Percentiles rank a stretch among this genome's conserved stretches.
phyloP scores from a whole-genome alignment of 2,888 invertebrate species.

The Drosophila histrio region DNA sequence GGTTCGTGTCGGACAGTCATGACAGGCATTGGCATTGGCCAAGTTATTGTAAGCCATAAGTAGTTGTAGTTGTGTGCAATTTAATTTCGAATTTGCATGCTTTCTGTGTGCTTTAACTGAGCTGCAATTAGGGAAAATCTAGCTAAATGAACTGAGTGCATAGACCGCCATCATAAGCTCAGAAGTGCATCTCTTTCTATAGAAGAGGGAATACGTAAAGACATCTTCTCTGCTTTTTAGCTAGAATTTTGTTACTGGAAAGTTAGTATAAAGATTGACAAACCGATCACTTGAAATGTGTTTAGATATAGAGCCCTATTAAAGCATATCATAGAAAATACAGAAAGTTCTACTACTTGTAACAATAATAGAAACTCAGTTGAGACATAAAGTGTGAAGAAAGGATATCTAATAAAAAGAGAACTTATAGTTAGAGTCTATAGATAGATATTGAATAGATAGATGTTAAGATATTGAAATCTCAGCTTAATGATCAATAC shows the following conservation, averaged over 20 bases:
- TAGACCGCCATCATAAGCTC: neutral
- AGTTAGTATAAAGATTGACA: too few relatives aligned
- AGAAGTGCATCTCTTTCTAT: neutral
- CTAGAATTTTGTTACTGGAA: too few relatives aligned
- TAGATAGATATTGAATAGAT: too few relatives aligned
- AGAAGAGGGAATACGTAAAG: neutral
- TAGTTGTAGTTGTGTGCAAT: constrained; percentile 8
- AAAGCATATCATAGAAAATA: too few relatives aligned
- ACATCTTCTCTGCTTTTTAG: too few relatives aligned
- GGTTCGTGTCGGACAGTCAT: constrained; percentile 14
- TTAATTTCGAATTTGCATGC: constrained; percentile 51
- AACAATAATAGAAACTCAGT: too few relatives aligned
- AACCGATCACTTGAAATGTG: too few relatives aligned
- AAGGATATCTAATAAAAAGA: too few relatives aligned
- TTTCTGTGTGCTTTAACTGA: neutral
- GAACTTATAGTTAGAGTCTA: neutral
- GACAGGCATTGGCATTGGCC: constrained; percentile 24
- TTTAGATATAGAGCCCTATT: too few relatives aligned
- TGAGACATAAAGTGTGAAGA: neutral
- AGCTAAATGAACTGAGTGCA: constrained; percentile 23
- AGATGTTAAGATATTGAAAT: too few relatives aligned
- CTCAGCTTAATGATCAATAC: too few relatives aligned
- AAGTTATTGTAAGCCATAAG: constrained; percentile 14
- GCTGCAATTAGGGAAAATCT: constrained; percentile 34
- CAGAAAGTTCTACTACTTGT: too few relatives aligned